A percentile compares a stretch with the other conserved stretches of the same genome.
Evolutionary conservation across 2,888 invertebrate species (phyloP).

Genomic region (Poecilus cupreus): DNA sequence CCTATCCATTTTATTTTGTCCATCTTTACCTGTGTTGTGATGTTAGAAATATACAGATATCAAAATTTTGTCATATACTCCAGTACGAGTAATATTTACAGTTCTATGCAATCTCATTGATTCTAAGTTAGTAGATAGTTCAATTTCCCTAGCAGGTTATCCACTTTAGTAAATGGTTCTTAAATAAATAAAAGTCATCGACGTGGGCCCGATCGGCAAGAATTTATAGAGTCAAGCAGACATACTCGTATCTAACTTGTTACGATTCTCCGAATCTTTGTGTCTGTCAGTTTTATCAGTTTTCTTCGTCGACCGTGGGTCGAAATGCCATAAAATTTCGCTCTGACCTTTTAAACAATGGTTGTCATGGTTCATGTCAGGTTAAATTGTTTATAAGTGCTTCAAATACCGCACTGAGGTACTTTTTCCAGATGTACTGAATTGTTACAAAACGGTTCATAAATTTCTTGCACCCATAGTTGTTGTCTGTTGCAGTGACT

Average conservation of each 20-base stretch:
- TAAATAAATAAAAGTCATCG: constrained; percentile 3
- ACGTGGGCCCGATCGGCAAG: neutral
- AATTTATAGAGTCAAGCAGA: neutral
- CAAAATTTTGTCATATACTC: no score
- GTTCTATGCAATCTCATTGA: no score
- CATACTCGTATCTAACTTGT: neutral
- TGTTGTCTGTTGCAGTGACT: neutral
- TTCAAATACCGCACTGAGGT: constrained; percentile 1
- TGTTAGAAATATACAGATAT: no score
- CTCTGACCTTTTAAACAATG: constrained; percentile 31
- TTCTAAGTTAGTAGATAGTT: no score
- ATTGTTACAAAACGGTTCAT: constrained; percentile 17
- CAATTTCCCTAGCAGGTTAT: neutral
- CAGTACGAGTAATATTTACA: no score
- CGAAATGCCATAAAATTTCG: constrained; percentile 25
- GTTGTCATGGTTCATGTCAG: constrained; percentile 3
- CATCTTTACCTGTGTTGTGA: no score
- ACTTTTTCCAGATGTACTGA: constrained; percentile 20
- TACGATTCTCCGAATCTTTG: constrained; percentile 25
- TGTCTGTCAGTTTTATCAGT: constrained; percentile 20
- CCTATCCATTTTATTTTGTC: no score
- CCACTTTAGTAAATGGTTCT: neutral
- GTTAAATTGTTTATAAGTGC: constrained; percentile 19
- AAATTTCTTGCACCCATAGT: constrained; percentile 9
- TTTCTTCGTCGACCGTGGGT: neutral